Evolutionary conservation across 2,113 vertebrate species (phyloP), one percentile per base, ranked within the genome.

Genomic region (Diadophis punctatus): DNA sequence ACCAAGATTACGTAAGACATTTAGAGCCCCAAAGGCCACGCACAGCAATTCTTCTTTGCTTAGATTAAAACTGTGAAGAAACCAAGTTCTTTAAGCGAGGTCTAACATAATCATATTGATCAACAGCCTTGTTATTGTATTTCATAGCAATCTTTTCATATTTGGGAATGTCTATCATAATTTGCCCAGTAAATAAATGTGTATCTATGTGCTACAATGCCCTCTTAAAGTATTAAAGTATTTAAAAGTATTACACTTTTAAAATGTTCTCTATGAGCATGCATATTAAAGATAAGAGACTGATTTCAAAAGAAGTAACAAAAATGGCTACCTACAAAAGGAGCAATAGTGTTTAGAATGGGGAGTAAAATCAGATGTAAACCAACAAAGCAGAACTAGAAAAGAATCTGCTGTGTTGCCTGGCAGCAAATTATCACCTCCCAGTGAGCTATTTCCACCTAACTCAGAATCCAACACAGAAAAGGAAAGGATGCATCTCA

Each of bases 361-460:
- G 88, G 46, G 86, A 95, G 55, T 92, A 53, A 93, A 96, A 94
- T 92, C 96, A 97, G 93, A 94, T 93, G 94, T 95, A 91, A 80
- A 95, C 7, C 89, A 96, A 95, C 94, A 96, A 94, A 95, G 93
- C 39, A 22, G 86, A 93, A 85, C 6, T 18, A 91, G 92, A 92
- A 46, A 89, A 94, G 89, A 95, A 58, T 60, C 94, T 90, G 94
- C 92, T 96, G 94, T 93, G 95, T 58, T 96, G 95, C 95, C 95
- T 96, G 96, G 96, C 96, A 97, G 95, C 95, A 96, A 95, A 90
- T 93, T 95, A 96, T 96, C 95, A 96, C 95, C 94, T 94, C 90
- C 87, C 88, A 96, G 92, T 43, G 87, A 94, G 93, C 95, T 86
- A 94, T 58, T 97, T 95, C 95, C 94, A 96, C 2, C 34, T 93